Percentiles rank a stretch among this genome's conserved stretches.
Conservation (phyloP, 92 coral and sea anemone species). For the Palythoa grandis region DNA sequence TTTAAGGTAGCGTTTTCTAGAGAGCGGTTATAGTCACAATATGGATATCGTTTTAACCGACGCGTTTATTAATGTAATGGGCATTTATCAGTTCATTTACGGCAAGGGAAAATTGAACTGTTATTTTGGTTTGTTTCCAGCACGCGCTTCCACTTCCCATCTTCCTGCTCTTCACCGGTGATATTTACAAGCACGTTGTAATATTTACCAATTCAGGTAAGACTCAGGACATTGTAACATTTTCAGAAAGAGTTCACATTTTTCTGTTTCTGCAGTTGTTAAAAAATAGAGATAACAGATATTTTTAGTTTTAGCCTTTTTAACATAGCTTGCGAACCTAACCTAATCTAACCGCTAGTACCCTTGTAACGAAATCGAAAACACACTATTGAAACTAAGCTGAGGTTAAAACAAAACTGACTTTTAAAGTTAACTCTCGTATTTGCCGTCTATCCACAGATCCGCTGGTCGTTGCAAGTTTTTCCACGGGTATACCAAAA, state of each 20-base stretch:
- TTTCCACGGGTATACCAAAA: conserved; percentile 71
- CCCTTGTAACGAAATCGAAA: too few species aligned
- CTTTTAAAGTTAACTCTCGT: neutral
- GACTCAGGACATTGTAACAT: neutral
- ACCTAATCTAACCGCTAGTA: too few species aligned
- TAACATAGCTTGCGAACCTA: too few species aligned
- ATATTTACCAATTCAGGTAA: conserved; percentile 92
- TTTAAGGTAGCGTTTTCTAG: too few species aligned
- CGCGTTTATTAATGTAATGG: neutral
- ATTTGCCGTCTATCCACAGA: conserved; percentile 52
- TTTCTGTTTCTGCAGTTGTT: neutral
- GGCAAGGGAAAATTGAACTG: neutral
- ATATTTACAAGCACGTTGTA: conserved; percentile 78
- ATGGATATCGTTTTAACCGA: neutral
- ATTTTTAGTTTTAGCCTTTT: too few species aligned
- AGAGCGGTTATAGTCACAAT: neutral
- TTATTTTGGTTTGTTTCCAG: conserved; percentile 43
- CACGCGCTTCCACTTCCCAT: conserved; percentile 90
- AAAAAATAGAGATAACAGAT: too few species aligned
- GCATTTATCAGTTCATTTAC: neutral
- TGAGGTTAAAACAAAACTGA: too few species aligned
- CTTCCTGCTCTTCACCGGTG: conserved; percentile 75
- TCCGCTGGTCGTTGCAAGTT: conserved; percentile 66
- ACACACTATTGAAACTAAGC: too few species aligned
- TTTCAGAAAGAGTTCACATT: too few species aligned